Evolutionary conservation across 2,797 vertebrate genomes (phyloP), one percentile per base, ranked within the genome.

Genomic region (Leptodactylus fallax): DNA sequence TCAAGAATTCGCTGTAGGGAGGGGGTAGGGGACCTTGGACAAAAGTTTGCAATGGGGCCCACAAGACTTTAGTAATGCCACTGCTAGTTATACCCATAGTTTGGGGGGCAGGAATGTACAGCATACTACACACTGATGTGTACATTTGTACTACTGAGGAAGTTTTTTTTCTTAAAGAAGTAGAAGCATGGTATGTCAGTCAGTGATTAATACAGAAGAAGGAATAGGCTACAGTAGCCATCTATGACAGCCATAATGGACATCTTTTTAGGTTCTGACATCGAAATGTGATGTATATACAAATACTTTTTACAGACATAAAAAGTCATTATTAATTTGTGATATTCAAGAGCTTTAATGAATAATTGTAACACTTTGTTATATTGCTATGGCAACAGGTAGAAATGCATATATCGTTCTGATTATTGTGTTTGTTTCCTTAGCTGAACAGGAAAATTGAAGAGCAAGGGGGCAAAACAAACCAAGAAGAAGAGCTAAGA

Each of bases 401-500:
- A 55, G 12, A 55, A 55, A 55, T 55, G 53, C 21, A 23, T 23
- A 23, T 23, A 23, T 65, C 23, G 51, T 6, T 0, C 47, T 67
- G 1, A 51, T 51, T 3, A 83, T 79, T 79, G 25, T 51, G 11
- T 12, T 61, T 56, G 0, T 0, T 53, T 47, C 3, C 58, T 7
- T 71, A 96, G 95, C 91, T 96, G 72, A 96, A 96, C 92, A 93
- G 87, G 87, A 96, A 94, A 25, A 92, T 95, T 83, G 95, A 95
- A 92, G 91, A 91, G 7, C 94, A 95, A 87, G 94, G 94, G 47
- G 95, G 95, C 8, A 84, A 87, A 1, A 91, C 92, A 79, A 93
- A 94, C 88, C 90, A 91, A 56, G 91, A 93, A 91, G 94, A 96
- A 89, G 95, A 95, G 25, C 90, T 92, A 16, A 93, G 90, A 0